Evolutionary conservation across 2,888 invertebrate species (phyloP).

Genomic region (Carpatolechia fugitivella): DNA sequence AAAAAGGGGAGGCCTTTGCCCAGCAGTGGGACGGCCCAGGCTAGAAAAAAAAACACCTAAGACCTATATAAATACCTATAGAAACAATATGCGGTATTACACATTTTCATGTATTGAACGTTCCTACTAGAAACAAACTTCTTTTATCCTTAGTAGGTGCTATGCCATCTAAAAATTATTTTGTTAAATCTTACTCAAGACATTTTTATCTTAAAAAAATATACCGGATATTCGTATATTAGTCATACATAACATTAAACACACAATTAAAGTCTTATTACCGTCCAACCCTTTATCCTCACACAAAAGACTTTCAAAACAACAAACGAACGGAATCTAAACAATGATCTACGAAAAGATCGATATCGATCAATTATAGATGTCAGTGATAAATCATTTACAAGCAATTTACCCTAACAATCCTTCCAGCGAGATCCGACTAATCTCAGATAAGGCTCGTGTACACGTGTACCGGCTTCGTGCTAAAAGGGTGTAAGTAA

Average conservation of each 20-base stretch:
- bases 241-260: not conserved
- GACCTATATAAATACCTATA: too few relatives aligned
- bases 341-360: conserved; percentile 4
- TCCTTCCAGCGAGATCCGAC: conserved; percentile 24
- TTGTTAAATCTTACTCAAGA: not conserved
- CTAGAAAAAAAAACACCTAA: too few relatives aligned
- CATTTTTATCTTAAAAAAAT: too few relatives aligned
- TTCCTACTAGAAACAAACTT: too few relatives aligned
- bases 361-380: conserved; percentile 36
- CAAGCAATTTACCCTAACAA: conserved; percentile 57
- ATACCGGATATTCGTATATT: not conserved
- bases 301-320: not conserved
- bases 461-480: conserved; percentile 54
- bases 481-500: not conserved
- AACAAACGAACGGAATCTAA: conserved; percentile 4
- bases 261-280: not conserved
- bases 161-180: too few relatives aligned
- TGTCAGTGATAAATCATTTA: conserved; percentile 64
- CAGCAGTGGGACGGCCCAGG: too few relatives aligned
- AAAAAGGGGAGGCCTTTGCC: too few relatives aligned
- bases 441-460: conserved; percentile 57
- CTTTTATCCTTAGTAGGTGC: too few relatives aligned
- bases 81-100: too few relatives aligned
- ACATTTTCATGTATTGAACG: too few relatives aligned
- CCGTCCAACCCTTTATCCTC: not conserved